A percentile compares a stretch with the other conserved stretches of the same genome.
Evolutionary conservation across 2,113 vertebrate genomes (phyloP).

Genomic region (Elanus axillaris): DNA sequence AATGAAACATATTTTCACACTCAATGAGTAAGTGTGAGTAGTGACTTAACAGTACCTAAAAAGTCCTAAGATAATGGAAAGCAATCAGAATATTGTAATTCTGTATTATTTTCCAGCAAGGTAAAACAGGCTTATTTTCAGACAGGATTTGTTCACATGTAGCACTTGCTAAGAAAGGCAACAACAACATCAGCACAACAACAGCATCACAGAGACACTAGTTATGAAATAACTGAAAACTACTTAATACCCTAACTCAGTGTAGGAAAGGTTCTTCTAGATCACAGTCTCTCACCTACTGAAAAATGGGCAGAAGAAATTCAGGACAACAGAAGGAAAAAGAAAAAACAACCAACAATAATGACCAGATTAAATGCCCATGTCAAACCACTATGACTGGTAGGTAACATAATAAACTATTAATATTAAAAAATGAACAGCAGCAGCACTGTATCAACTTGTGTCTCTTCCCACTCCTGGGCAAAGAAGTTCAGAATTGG

Average conservation of each 20-base stretch:
- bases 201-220: background rate
- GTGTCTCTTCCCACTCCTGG: background rate
- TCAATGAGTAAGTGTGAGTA: background rate
- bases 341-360: background rate
- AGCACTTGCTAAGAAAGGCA: background rate
- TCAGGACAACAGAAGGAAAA: background rate
- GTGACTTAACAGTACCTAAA: background rate
- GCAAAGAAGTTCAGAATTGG: background rate
- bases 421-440: background rate
- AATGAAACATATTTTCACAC: background rate
- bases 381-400: background rate
- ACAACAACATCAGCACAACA: no score
- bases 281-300: background rate
- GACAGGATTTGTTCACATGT: background rate
- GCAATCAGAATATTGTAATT: background rate
- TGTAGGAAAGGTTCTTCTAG: background rate
- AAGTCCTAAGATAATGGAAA: background rate
- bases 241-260: background rate
- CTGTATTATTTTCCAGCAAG: background rate
- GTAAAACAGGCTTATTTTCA: background rate
- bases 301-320: background rate
- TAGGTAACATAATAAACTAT: background rate
- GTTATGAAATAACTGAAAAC: background rate
- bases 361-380: background rate
- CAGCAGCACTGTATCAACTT: background rate